Conservation (phyloP, 2,888 invertebrate species). For the Nineta flava region DNA sequence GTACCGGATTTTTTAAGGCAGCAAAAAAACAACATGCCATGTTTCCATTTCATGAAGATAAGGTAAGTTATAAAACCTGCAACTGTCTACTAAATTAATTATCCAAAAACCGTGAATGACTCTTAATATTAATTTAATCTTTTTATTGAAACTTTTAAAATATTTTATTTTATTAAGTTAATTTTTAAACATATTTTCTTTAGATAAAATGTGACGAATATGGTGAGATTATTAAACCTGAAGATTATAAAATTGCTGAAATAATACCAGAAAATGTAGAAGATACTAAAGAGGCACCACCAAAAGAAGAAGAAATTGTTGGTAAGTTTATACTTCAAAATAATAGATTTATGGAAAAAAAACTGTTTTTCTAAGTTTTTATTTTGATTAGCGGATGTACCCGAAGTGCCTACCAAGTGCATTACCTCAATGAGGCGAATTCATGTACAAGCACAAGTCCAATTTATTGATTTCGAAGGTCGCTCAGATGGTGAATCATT, state of each 20-base stretch:
- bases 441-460: conserved; percentile 68
- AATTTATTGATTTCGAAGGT: conserved; percentile 96
- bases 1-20: conserved; percentile 70
- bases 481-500: conserved; percentile 73
- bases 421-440: conserved; percentile 56
- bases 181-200: neutral
- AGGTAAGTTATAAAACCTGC: conserved; percentile 24
- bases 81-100: too few species aligned
- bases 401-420: conserved; percentile 85
- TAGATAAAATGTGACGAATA: conserved; percentile 80
- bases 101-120: neutral
- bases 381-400: conserved; percentile 25
- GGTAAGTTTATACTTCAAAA: conserved; percentile 27
- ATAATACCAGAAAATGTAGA: conserved; percentile 46
- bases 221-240: conserved; percentile 85
- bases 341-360: neutral
- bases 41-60: conserved; percentile 89
- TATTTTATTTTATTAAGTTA: neutral
- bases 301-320: conserved; percentile 41
- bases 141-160: neutral
- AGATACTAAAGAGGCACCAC: conserved; percentile 50
- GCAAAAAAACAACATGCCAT: conserved; percentile 89
- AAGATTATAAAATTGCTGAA: conserved; percentile 79
- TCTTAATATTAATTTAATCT: neutral
- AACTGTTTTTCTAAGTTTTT: neutral